Conservation (phyloP, 2,888 invertebrate species). For the Auanema freiburgensis region DNA sequence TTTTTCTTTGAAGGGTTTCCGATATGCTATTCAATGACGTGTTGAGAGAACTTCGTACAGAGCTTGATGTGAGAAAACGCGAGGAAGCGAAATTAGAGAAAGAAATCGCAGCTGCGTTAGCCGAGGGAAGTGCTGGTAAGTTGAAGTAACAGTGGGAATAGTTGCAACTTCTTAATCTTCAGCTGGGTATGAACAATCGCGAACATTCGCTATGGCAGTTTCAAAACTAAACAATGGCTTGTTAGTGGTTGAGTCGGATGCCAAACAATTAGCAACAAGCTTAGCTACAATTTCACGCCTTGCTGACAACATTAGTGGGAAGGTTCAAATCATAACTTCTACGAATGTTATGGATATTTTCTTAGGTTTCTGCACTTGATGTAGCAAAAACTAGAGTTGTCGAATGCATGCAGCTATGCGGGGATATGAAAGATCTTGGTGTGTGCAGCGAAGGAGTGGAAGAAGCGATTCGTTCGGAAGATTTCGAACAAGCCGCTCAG, state of each 20-base stretch:
- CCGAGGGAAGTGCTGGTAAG: constrained; percentile 34
- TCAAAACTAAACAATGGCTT: constrained; percentile 54
- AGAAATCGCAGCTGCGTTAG: constrained; percentile 46
- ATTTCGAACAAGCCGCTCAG: constrained; percentile 93
- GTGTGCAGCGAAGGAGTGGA: constrained; percentile 93
- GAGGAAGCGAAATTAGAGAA: constrained; percentile 51
- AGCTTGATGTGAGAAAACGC: constrained; percentile 38
- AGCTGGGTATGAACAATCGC: constrained; percentile 38
- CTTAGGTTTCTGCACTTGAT: constrained; percentile 81
- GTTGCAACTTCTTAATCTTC: constrained; percentile 31
- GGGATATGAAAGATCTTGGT: constrained; percentile 66
- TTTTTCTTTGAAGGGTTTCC: no score
- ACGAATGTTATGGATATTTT: no score
- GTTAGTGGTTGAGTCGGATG: constrained; percentile 73
- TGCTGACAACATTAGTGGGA: constrained; percentile 70
- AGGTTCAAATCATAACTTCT: constrained; percentile 76
- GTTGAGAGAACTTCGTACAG: constrained; percentile 45
- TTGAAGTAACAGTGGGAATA: constrained; percentile 1
- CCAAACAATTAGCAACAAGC: constrained; percentile 80
- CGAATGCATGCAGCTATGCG: constrained; percentile 89
- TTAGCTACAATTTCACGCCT: constrained; percentile 68
- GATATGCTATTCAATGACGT: constrained; percentile 29
- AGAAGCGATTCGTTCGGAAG: constrained; percentile 86
- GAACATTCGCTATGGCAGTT: constrained; percentile 53
- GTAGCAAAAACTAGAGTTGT: constrained; percentile 88